Evolutionary conservation across 2,888 invertebrate genomes (phyloP).

Genomic region (Julus scanicus): DNA sequence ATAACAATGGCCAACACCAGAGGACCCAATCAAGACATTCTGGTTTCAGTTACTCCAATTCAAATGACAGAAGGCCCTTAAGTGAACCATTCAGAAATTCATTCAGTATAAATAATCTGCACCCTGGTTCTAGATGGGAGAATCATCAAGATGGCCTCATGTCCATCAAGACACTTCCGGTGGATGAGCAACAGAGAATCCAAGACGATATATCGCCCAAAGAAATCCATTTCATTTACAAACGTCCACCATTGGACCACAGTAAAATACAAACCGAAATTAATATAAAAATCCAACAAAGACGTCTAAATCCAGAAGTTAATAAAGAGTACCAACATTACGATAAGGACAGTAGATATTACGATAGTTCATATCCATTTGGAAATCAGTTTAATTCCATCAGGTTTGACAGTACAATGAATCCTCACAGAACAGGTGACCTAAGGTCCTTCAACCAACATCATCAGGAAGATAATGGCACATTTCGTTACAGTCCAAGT

Average conservation of each 20-base stretch:
- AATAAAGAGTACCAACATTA: not conserved
- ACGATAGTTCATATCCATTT: not conserved
- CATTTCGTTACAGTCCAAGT: constrained; percentile 30
- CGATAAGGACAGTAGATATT: not conserved
- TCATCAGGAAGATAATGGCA: not conserved
- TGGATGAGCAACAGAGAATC: not conserved
- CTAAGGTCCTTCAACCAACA: not conserved
- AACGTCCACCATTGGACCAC: constrained; percentile 50
- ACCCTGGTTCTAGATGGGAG: not conserved
- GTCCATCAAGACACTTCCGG: too few species aligned
- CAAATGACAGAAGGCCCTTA: not conserved
- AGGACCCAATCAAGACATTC: not conserved
- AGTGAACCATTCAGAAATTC: not conserved
- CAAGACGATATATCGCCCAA: not conserved
- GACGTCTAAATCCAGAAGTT: not conserved
- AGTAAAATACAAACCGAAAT: not conserved
- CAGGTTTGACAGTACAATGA: not conserved
- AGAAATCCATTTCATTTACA: constrained; percentile 32
- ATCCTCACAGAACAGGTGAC: not conserved
- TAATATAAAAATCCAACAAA: not conserved
- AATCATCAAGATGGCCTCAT: not conserved
- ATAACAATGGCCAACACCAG: not conserved
- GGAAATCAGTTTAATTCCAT: not conserved
- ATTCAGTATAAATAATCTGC: not conserved
- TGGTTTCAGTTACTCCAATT: not conserved